Evolutionary conservation across 2,113 vertebrate genomes (phyloP), one percentile per base, ranked within the genome.

Genomic region (Eupsittula cactorum): DNA sequence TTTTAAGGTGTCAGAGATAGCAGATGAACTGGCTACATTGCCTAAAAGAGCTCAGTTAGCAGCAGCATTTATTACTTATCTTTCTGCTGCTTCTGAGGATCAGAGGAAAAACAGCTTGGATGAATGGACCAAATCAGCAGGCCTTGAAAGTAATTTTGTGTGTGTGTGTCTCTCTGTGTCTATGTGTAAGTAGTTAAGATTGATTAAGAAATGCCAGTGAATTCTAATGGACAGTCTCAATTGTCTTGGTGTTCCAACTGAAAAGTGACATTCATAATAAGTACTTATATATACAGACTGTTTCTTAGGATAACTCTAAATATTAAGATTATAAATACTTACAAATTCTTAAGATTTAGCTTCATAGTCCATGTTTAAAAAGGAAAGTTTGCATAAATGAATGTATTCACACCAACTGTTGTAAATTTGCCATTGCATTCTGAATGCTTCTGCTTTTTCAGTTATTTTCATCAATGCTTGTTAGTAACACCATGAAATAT

Each of bases 31-130:
- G 96, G 98, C 98, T 62, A 99, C 98, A 0, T 97, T 99, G 77
- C 99, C 99, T 82, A 98, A 98, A 96, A 98, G 98, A 96, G 98
- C 99, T 86, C 98, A 99, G 82, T 97, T 99, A 44, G 98, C 99
- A 70, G 99, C 99, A 92, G 99, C 99, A 13, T 99, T 99, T 97
- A 99, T 99, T 97, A 99, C 99, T 0, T 99, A 99, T 86, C 98
- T 99, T 93, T 99, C 99, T 85, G 98, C 99, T 53, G 99, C 99
- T 78, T 97, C 99, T 6, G 99, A 99, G 86, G 98, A 98, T 96
- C 98, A 98, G 83, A 98, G 99, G 90, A 98, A 98, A 96, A 96
- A 73, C 87, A 99, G 98, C 93, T 97, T 99, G 90, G 98, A 99
- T 95, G 97, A 98, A 49, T 99, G 99, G 99, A 99, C 98, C 97